These are phyloP conservation scores for Clavelina lepadiformis DNA, from an alignment of 23 tunicate genomes.

Conservation along the genomic window DNA sequence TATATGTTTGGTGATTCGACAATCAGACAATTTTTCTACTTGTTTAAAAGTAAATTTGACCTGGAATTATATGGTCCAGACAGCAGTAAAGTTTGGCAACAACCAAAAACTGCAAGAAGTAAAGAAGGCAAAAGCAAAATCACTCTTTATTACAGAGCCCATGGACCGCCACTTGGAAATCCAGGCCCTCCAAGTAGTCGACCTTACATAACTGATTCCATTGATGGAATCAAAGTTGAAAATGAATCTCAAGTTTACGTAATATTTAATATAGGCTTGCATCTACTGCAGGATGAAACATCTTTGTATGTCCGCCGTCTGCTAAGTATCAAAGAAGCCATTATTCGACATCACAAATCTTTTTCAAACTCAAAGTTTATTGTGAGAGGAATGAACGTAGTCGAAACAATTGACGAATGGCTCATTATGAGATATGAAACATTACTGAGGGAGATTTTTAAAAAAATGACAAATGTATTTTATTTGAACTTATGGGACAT, in stretches of 20 bases:
- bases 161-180: slow-evolving; percentile 52
- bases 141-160: slow-evolving; percentile 35
- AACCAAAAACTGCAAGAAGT: slow-evolving; percentile 1
- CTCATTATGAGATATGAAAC: slow-evolving; percentile 1
- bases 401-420: slow-evolving; percentile 1
- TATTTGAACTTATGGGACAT: slow-evolving; percentile 19
- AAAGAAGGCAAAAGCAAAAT: not conserved
- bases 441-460: slow-evolving; percentile 1
- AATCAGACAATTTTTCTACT: slow-evolving; percentile 32
- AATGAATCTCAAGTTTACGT: slow-evolving; percentile 19
- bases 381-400: slow-evolving; percentile 8
- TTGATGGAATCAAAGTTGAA: not conserved
- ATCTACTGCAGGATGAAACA: slow-evolving; percentile 32
- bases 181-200: slow-evolving; percentile 37
- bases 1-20: slow-evolving; percentile 63
- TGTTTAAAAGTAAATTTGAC: not conserved
- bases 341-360: slow-evolving; percentile 2
- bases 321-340: slow-evolving; percentile 11
- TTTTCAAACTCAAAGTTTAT: slow-evolving; percentile 9
- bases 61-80: not conserved
- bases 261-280: slow-evolving; percentile 41
- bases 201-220: slow-evolving; percentile 43
- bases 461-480: slow-evolving; percentile 5
- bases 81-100: slow-evolving; percentile 14
- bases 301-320: slow-evolving; percentile 11